A percentile compares a stretch with the other conserved stretches of the same genome.
Conservation (phyloP, 37 sponge, comb jelly and placozoan genomes). For the Agelas oroides region DNA sequence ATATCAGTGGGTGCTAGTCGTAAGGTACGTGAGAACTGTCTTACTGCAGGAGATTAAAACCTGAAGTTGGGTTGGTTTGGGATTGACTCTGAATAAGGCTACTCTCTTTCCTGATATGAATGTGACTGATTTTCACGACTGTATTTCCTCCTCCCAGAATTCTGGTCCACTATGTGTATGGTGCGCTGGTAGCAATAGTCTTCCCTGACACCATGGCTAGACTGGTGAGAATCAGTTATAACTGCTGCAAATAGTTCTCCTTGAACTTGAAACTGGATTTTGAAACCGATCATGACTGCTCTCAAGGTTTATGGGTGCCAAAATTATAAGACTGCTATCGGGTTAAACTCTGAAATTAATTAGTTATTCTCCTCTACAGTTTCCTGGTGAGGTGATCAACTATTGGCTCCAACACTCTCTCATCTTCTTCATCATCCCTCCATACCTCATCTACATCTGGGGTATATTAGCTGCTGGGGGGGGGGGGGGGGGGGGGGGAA, state of each 20-base stretch:
- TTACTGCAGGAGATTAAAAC: no score
- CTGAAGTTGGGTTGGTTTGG: no score
- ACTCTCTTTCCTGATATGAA: neutral
- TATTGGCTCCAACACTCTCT: conserved; percentile 90
- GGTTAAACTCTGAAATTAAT: neutral
- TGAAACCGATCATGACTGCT: no score
- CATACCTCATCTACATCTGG: conserved; percentile 83
- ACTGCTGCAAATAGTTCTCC: neutral
- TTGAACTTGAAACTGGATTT: no score
- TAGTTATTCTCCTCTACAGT: conserved; percentile 24
- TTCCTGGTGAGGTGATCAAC: conserved; percentile 59
- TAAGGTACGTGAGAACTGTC: no score
- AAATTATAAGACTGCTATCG: no score
- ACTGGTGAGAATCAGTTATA: conserved; percentile 19
- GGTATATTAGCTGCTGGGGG: conserved; percentile 46
- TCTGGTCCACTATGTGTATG: conserved; percentile 91
- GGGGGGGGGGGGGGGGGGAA: no score
- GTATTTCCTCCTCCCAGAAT: conserved; percentile 25
- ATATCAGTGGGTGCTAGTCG: no score
- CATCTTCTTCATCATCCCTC: conserved; percentile 87
- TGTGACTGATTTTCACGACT: neutral
- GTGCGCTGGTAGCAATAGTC: conserved; percentile 82
- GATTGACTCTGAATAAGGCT: no score
- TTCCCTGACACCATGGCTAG: conserved; percentile 73
- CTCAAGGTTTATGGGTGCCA: no score